Evolutionary conservation across 2,797 vertebrate genomes (phyloP).

Genomic region (Characodon lateralis): DNA sequence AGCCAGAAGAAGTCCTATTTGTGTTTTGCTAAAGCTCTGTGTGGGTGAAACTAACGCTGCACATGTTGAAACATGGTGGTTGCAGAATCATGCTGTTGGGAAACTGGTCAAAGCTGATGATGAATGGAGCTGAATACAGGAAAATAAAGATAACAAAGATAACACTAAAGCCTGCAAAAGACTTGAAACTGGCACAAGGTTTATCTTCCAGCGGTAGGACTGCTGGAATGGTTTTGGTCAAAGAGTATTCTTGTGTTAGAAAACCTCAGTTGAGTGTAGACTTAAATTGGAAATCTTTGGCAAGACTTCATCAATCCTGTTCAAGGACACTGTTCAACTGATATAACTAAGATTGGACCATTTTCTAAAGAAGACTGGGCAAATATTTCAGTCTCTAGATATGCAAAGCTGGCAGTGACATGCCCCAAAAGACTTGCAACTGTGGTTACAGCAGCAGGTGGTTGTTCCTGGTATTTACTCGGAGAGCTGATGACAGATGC

Average conservation of each 20-base stretch:
- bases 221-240: too few species aligned
- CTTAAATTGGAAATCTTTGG: not conserved
- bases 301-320: not conserved
- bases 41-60: too few species aligned
- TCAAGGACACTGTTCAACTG: not conserved
- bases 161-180: not conserved
- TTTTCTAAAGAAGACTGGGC: not conserved
- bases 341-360: not conserved
- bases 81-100: too few species aligned
- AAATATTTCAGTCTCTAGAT: not conserved
- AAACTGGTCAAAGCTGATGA: not conserved
- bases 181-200: not conserved
- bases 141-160: not conserved
- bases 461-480: not conserved
- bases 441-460: not conserved
- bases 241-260: not conserved
- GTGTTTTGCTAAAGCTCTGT: too few species aligned
- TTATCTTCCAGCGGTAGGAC: too few species aligned
- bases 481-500: too few species aligned
- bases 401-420: not conserved
- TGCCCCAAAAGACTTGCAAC: not conserved
- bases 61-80: too few species aligned
- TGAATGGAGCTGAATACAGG: not conserved
- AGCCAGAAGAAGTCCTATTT: too few species aligned
- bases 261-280: not conserved